phyloP scores from a whole-genome alignment of 64 coral and sea anemone genomes.

The Montipora foliosa region DNA sequence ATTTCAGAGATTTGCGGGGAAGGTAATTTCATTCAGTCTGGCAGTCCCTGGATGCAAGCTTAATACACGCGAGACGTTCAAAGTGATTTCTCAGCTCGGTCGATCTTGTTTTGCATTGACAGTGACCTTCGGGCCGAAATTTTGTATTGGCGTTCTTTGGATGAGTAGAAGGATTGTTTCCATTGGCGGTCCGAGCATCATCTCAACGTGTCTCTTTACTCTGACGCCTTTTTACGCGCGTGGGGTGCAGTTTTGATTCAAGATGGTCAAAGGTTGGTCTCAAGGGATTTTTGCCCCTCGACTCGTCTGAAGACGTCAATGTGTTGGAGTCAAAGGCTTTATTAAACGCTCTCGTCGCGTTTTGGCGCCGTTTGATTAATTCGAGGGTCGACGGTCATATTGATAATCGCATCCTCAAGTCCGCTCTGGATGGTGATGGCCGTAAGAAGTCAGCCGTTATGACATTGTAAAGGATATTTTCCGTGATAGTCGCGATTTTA shows the following conservation, averaged over 20 bases:
- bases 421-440: slow-evolving; percentile 31
- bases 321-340: too few species aligned
- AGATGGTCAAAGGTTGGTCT: not conserved
- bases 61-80: slow-evolving; percentile 32
- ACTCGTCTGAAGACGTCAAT: too few species aligned
- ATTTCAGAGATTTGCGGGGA: slow-evolving; percentile 35
- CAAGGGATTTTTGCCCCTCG: slow-evolving; percentile 46
- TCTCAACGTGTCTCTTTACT: slow-evolving; percentile 14
- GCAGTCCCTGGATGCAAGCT: slow-evolving; percentile 41
- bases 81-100: slow-evolving; percentile 6
- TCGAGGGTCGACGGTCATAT: slow-evolving; percentile 16
- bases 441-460: slow-evolving; percentile 36
- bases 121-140: slow-evolving; percentile 1
- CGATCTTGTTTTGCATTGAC: not conserved
- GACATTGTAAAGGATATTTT: slow-evolving; percentile 47
- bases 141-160: slow-evolving; percentile 50
- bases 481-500: slow-evolving; percentile 15
- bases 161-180: slow-evolving; percentile 27
- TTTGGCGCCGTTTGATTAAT: slow-evolving; percentile 28
- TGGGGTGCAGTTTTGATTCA: slow-evolving; percentile 17
- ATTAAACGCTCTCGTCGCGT: not conserved
- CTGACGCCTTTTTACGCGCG: slow-evolving; percentile 44
- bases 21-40: slow-evolving; percentile 41
- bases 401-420: slow-evolving; percentile 25
- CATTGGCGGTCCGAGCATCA: slow-evolving; percentile 38